Evolutionary conservation across 2,113 vertebrate genomes (phyloP).

Genomic region (Rhadina sibilatrix): DNA sequence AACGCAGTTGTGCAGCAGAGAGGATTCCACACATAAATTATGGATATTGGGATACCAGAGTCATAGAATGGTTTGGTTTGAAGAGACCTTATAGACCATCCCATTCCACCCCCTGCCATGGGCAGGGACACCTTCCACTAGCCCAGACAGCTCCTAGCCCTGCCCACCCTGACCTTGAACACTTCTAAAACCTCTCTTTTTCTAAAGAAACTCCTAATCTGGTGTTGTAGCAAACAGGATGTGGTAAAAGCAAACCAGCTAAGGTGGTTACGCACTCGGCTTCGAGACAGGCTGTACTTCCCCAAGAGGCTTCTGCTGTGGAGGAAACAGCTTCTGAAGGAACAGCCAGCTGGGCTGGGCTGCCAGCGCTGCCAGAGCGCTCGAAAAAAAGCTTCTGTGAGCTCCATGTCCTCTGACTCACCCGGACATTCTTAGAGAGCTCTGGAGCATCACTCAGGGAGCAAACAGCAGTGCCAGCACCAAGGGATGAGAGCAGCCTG

Average conservation of each 20-base stretch:
- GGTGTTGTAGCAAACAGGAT: conserved; percentile 62
- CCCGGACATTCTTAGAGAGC: conserved; percentile 6
- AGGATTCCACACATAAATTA: rapidly evolving
- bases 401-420: conserved; percentile 14
- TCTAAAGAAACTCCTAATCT: background rate
- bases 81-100: background rate
- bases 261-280: conserved; percentile 37
- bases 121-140: background rate
- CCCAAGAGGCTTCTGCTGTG: conserved; percentile 38
- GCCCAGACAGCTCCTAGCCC: background rate
- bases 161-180: background rate
- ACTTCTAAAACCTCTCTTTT: background rate
- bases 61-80: background rate
- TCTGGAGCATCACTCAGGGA: background rate
- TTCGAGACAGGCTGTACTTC: conserved; percentile 33
- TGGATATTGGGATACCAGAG: background rate
- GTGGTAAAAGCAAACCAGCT: conserved; percentile 32
- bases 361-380: background rate
- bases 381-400: background rate
- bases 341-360: conserved; percentile 12
- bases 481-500: background rate
- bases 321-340: conserved; percentile 48
- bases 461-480: background rate
- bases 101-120: background rate
- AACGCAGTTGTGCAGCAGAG: rapidly evolving